phyloP scores from a whole-genome alignment of 2,113 vertebrate species.

The Chinchilla lanigera region DNA sequence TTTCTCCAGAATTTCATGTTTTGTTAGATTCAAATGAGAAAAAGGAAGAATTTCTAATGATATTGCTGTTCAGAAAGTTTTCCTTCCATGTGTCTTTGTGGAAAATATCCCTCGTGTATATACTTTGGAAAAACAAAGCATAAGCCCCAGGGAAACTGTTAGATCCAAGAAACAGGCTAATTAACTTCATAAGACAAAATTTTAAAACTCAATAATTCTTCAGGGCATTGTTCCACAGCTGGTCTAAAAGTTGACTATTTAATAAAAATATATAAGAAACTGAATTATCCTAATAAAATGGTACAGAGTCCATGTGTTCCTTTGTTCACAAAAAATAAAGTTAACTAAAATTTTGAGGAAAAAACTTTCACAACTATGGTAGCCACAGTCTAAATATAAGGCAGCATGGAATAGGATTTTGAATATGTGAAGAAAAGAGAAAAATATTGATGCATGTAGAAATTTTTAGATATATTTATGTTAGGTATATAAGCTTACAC shows the following conservation, averaged over 20 bases:
- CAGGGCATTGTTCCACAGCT: neutral
- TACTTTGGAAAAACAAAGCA: neutral
- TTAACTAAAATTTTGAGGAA: neutral
- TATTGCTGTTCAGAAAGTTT: neutral
- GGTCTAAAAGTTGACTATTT: slow-evolving; percentile 3
- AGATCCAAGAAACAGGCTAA: neutral
- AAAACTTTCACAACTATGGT: neutral
- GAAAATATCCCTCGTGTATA: neutral
- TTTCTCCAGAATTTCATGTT: neutral
- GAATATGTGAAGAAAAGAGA: neutral
- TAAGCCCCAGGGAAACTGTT: neutral
- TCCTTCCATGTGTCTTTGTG: neutral
- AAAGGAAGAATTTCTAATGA: neutral
- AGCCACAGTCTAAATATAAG: neutral
- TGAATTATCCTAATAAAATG: neutral
- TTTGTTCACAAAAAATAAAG: neutral
- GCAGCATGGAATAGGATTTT: neutral
- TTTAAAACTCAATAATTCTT: neutral
- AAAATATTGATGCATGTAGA: neutral
- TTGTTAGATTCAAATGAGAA: neutral
- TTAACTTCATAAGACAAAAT: neutral
- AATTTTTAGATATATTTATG: neutral
- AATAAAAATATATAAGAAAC: neutral
- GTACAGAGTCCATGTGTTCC: neutral
- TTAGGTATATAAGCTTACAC: neutral